Evolutionary conservation across 2,797 vertebrate genomes (phyloP).

Genomic region (Hydrolagus colliei): DNA sequence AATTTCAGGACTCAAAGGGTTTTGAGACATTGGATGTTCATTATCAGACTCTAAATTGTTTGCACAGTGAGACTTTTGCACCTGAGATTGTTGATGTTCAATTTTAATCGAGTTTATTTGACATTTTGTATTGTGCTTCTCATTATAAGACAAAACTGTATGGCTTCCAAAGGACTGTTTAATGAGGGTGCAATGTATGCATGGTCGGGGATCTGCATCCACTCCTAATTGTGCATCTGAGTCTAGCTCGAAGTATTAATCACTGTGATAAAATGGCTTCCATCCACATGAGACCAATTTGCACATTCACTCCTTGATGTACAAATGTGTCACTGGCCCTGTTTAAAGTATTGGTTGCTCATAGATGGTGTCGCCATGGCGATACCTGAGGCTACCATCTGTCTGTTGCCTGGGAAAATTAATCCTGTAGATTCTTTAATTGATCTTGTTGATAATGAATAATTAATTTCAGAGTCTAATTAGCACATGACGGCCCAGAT

Average conservation of each 20-base stretch:
- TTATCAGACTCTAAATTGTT: background rate
- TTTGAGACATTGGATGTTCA: background rate
- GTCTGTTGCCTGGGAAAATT: slow-evolving; percentile 43
- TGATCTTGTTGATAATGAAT: slow-evolving; percentile 43
- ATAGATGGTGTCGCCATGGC: slow-evolving; percentile 49
- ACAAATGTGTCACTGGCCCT: slow-evolving; percentile 46
- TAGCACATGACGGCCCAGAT: background rate
- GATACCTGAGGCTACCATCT: slow-evolving; percentile 49
- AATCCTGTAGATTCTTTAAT: slow-evolving; percentile 43
- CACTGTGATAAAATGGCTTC: slow-evolving; percentile 47
- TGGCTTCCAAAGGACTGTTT: background rate
- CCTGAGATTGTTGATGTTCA: background rate
- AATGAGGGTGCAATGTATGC: background rate
- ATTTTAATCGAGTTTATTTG: background rate
- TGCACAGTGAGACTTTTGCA: no score
- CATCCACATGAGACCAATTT: slow-evolving; percentile 60
- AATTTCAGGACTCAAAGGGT: background rate
- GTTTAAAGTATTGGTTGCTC: slow-evolving; percentile 50
- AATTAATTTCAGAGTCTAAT: slow-evolving; percentile 44
- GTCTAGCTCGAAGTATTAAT: slow-evolving; percentile 43
- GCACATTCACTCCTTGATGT: slow-evolving; percentile 43
- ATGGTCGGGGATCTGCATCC: background rate
- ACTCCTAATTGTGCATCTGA: slow-evolving; percentile 45
- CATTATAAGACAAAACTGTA: background rate
- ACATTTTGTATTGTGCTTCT: background rate